Conservation (phyloP, 1,140 invertebrate species). For the Sarcophaga bullata region DNA sequence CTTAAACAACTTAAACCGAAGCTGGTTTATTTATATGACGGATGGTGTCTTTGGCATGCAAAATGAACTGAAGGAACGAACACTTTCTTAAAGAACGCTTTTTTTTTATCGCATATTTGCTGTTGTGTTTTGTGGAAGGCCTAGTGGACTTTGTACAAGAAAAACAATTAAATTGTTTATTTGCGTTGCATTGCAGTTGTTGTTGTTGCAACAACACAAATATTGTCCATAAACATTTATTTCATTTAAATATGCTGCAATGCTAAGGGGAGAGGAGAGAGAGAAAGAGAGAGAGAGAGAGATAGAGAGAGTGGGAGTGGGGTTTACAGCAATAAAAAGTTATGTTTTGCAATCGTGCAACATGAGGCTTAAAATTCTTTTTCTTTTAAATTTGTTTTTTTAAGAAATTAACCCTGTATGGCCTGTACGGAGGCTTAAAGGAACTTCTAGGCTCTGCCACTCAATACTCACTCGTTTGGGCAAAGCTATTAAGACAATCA, state of each 20-base stretch:
- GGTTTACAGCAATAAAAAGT: conserved; percentile 12
- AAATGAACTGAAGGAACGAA: conserved; percentile 12
- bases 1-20: conserved; percentile 25
- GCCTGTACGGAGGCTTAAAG: too few relatives aligned
- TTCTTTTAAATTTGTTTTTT: too few relatives aligned
- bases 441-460: too few relatives aligned
- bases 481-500: too few relatives aligned
- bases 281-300: too few relatives aligned
- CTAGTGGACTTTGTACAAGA: not conserved
- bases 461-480: too few relatives aligned
- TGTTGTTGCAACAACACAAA: not conserved
- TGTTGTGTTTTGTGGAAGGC: not conserved
- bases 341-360: not conserved
- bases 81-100: not conserved
- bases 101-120: not conserved
- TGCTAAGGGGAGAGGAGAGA: too few relatives aligned
- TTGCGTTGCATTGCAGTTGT: not conserved
- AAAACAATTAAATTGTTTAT: conserved; percentile 36
- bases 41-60: conserved; percentile 29
- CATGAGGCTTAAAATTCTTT: not conserved
- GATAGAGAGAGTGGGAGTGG: too few relatives aligned
- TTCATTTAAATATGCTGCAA: not conserved
- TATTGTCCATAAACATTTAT: conserved; percentile 33
- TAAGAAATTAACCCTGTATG: too few relatives aligned
- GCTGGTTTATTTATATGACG: conserved; percentile 37